A percentile compares a stretch with the other conserved stretches of the same genome.
Evolutionary conservation across 30 jellyfish, hydroid and myxozoan species (phyloP).

Genomic region (Nemopilema nomurai): DNA sequence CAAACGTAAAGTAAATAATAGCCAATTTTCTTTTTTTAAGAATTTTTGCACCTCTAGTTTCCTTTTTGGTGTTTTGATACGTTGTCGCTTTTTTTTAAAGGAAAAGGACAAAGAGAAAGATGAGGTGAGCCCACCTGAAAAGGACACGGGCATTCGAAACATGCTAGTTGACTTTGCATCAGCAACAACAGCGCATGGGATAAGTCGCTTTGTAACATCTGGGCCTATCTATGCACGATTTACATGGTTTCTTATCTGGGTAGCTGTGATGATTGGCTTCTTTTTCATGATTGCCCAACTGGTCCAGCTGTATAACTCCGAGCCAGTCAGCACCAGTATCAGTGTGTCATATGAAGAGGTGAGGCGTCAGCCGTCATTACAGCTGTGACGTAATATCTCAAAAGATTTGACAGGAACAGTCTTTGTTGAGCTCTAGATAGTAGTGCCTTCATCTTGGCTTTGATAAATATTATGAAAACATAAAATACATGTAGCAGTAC

Average conservation of each 20-base stretch:
- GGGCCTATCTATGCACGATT: background rate
- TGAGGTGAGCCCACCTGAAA: background rate
- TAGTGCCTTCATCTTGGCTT: no score
- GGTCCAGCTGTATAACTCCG: background rate
- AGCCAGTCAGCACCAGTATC: constrained; percentile 8
- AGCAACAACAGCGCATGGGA: constrained; percentile 29
- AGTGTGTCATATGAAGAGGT: background rate
- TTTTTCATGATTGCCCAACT: background rate
- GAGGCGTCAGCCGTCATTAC: no score
- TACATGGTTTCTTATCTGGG: background rate
- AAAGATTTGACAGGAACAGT: no score
- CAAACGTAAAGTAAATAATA: no score
- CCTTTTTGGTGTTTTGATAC: no score
- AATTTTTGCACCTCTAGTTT: no score
- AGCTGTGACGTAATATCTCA: no score
- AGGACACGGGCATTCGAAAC: background rate
- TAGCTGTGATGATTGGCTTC: background rate
- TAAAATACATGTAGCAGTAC: no score
- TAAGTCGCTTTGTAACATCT: constrained; percentile 3
- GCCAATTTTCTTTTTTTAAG: no score
- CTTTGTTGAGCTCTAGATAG: no score
- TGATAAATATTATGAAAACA: no score
- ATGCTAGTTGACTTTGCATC: constrained; percentile 2
- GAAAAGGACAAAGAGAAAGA: background rate
- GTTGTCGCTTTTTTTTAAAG: no score